phyloP scores from a whole-genome alignment of 2,113 vertebrate genomes.

The Aspidoscelis tigris region DNA sequence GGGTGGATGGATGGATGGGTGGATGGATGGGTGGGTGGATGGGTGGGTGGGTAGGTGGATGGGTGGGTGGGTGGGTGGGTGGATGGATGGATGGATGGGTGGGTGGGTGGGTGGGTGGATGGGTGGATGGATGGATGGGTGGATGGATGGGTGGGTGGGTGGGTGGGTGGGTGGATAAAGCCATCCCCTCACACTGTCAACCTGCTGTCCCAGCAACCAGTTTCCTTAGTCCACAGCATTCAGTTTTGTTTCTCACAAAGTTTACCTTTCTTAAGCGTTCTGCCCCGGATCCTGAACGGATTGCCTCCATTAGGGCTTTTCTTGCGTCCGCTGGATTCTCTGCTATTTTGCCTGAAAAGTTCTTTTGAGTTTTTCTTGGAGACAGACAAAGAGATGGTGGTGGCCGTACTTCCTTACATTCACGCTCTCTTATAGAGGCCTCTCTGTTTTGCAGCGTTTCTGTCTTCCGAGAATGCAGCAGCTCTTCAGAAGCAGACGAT shows the following conservation, averaged over 20 bases:
- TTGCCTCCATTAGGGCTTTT: constrained; percentile 90
- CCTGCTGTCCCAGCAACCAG: too few relatives aligned
- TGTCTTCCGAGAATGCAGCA: constrained; percentile 70
- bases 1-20: too few relatives aligned
- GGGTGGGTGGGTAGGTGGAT: too few relatives aligned
- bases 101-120: too few relatives aligned
- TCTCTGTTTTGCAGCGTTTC: constrained; percentile 37
- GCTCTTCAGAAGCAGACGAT: constrained; percentile 83
- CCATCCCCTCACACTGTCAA: too few relatives aligned
- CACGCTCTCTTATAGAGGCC: constrained; percentile 5
- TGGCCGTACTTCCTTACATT: constrained; percentile 37
- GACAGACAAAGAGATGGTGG: constrained; percentile 55
- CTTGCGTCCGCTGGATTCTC: constrained; percentile 72
- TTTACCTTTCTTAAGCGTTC: constrained; percentile 89
- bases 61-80: too few relatives aligned
- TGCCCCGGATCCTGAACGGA: constrained; percentile 90
- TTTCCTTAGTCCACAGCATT: neutral
- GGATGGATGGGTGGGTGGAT: too few relatives aligned
- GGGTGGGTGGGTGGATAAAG: too few relatives aligned
- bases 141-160: too few relatives aligned
- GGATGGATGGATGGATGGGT: too few relatives aligned
- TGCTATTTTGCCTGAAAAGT: constrained; percentile 34
- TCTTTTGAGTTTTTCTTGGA: constrained; percentile 41
- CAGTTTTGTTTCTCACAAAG: neutral
- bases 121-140: too few relatives aligned